Conservation (phyloP, 2,888 invertebrate species). For the Andricus curvator region DNA sequence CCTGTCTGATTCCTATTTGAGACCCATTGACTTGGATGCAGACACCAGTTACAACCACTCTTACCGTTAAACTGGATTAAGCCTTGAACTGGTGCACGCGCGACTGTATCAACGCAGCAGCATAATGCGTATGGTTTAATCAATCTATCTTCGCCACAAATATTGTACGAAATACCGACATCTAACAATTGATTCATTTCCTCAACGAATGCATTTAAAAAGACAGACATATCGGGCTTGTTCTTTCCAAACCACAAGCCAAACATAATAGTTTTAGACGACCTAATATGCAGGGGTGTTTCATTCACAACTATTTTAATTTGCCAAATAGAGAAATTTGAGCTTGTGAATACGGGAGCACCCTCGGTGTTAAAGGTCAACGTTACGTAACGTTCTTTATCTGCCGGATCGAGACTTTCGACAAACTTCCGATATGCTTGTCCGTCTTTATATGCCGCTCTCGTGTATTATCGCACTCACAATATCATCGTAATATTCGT, state of each 20-base stretch:
- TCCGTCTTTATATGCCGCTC: neutral
- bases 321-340: conserved; percentile 45
- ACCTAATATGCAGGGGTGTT: conserved; percentile 38
- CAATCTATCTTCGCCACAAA: conserved; percentile 13
- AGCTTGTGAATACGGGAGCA: conserved; percentile 39
- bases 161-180: neutral
- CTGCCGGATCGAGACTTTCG: neutral
- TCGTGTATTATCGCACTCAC: conserved; percentile 12
- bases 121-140: conserved; percentile 36
- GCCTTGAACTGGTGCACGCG: conserved; percentile 42
- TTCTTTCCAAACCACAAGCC: too few relatives aligned
- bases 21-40: too few relatives aligned
- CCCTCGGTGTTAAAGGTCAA: conserved; percentile 46
- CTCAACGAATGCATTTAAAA: too few relatives aligned
- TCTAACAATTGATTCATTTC: too few relatives aligned
- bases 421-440: conserved; percentile 29
- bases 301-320: conserved; percentile 47
- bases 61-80: conserved; percentile 43
- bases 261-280: too few relatives aligned
- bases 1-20: too few relatives aligned
- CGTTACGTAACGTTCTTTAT: too few relatives aligned
- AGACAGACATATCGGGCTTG: too few relatives aligned
- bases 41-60: too few relatives aligned
- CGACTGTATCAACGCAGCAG: conserved; percentile 48
- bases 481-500: conserved; percentile 36